phyloP scores from a whole-genome alignment of 2,888 invertebrate species.

The Dimorphilus gyrociliatus region DNA sequence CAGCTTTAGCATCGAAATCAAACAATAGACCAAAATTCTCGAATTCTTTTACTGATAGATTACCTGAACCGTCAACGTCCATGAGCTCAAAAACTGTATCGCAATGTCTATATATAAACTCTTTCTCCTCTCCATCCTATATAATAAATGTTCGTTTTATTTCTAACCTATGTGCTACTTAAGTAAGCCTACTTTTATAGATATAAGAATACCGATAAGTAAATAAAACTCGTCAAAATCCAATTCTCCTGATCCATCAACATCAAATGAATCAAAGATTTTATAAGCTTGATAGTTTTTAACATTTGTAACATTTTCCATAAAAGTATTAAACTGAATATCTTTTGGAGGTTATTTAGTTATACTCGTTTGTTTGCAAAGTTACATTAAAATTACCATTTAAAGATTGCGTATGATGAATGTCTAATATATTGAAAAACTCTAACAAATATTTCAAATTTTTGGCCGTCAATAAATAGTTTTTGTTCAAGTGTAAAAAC shows the following conservation, averaged over 20 bases:
- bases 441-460: conserved; percentile 15
- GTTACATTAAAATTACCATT: conserved; percentile 13
- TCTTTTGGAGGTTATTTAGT: not conserved
- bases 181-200: conserved; percentile 16
- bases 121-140: conserved; percentile 22
- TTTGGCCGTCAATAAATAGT: conserved; percentile 15
- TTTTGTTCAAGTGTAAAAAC: conserved; percentile 16
- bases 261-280: conserved; percentile 24
- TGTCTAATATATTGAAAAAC: conserved; percentile 18
- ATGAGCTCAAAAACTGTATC: conserved; percentile 24
- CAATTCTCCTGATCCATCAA: conserved; percentile 24
- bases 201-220: conserved; percentile 21
- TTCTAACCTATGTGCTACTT: too few species aligned
- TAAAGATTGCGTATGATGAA: conserved; percentile 12
- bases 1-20: conserved; percentile 15
- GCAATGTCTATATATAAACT: conserved; percentile 25
- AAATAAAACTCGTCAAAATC: conserved; percentile 30
- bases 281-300: too few species aligned
- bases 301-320: too few species aligned
- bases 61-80: conserved; percentile 21
- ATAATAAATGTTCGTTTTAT: too few species aligned
- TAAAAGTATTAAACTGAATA: too few species aligned
- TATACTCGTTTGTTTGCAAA: not conserved
- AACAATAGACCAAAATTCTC: conserved; percentile 23
- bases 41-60: conserved; percentile 19